Percentiles rank a stretch among this genome's conserved stretches.
Conservation (phyloP, 2,797 vertebrate genomes). For the Tragelaphus eurycerus region DNA sequence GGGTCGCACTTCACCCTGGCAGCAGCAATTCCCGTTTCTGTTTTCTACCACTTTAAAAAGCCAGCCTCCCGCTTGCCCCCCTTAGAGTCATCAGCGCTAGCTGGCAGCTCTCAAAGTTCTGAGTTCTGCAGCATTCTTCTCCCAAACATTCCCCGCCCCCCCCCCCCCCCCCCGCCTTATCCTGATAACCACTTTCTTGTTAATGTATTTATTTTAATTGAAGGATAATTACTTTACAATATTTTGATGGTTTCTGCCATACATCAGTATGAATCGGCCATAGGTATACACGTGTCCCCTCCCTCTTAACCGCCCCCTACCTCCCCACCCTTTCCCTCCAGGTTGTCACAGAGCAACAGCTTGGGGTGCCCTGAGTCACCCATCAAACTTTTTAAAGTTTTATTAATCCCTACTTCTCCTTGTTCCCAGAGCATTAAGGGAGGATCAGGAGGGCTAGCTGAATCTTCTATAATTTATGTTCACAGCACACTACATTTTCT, state of each 20-base stretch:
- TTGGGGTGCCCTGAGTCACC: not conserved
- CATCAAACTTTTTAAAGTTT: not conserved
- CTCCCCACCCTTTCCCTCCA: not conserved
- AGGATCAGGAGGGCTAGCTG: not conserved
- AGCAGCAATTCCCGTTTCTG: not conserved
- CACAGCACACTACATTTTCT: not conserved
- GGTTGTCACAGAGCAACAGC: not conserved
- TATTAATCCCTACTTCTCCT: not conserved
- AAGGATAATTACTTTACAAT: not conserved
- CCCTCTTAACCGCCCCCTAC: not conserved
- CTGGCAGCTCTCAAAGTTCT: not conserved
- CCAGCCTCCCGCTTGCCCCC: not conserved
- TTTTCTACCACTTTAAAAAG: not conserved
- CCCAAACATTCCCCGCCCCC: not conserved
- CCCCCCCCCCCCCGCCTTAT: not conserved
- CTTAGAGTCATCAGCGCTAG: not conserved
- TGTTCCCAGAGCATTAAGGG: not conserved
- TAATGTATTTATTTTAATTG: not conserved
- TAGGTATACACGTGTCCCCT: not conserved
- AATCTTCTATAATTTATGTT: not conserved
- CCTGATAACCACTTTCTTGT: not conserved
- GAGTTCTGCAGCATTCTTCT: not conserved
- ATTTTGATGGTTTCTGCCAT: not conserved
- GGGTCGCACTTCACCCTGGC: not conserved
- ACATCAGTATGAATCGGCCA: not conserved